phyloP scores from a whole-genome alignment of 2,797 vertebrate genomes.

The Hippoglossus hippoglossus region DNA sequence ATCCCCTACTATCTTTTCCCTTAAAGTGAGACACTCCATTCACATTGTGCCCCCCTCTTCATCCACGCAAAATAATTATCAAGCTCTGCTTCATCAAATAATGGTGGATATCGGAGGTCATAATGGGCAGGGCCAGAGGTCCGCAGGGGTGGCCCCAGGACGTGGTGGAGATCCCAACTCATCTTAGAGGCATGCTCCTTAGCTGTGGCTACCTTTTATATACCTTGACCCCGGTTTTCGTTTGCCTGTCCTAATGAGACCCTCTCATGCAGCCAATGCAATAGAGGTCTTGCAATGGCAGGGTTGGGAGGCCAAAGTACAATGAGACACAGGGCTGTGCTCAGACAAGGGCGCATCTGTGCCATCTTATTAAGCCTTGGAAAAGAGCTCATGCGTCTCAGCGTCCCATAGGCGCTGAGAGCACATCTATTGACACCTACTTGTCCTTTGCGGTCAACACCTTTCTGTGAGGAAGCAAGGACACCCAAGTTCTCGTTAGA shows the following conservation, averaged over 20 bases:
- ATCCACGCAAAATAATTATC: slow-evolving; percentile 99
- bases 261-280: slow-evolving; percentile 80
- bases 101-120: slow-evolving; percentile 96
- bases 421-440: slow-evolving; percentile 87
- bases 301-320: slow-evolving; percentile 84
- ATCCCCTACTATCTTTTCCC: slow-evolving; percentile 90
- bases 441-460: slow-evolving; percentile 84
- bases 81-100: slow-evolving; percentile 98
- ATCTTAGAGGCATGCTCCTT: slow-evolving; percentile 93
- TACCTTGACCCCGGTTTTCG: slow-evolving; percentile 98
- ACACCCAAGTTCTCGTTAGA: slow-evolving; percentile 77
- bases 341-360: slow-evolving; percentile 87
- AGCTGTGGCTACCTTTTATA: slow-evolving; percentile 96
- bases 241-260: slow-evolving; percentile 98
- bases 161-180: slow-evolving; percentile 88
- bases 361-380: slow-evolving; percentile 85
- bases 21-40: slow-evolving; percentile 97
- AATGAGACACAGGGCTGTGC: slow-evolving; percentile 81
- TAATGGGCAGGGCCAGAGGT: slow-evolving; percentile 93
- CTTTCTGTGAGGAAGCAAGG: slow-evolving; percentile 75
- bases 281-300: slow-evolving; percentile 83
- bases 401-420: slow-evolving; percentile 76
- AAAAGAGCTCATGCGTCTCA: slow-evolving; percentile 83
- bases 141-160: slow-evolving; percentile 85
- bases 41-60: slow-evolving; percentile 88